Percentiles rank a stretch among this genome's conserved stretches.
Conservation (phyloP, 2,888 invertebrate genomes). For the Papilio protenor region DNA sequence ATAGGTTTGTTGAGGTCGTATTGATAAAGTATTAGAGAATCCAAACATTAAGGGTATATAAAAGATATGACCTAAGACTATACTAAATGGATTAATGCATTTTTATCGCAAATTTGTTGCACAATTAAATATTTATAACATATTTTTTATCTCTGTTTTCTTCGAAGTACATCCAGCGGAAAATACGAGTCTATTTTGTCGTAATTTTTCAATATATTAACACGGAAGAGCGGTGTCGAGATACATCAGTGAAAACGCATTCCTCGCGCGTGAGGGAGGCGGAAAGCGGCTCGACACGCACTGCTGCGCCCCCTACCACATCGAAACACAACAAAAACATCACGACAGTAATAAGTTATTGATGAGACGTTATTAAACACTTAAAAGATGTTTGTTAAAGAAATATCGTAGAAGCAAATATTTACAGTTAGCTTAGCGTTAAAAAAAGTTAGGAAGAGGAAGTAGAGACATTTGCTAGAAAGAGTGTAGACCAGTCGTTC, state of each 20-base stretch:
- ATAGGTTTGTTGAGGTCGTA: no score
- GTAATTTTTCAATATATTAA: slow-evolving; percentile 56
- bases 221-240: slow-evolving; percentile 77
- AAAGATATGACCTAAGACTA: no score
- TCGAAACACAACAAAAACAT: slow-evolving; percentile 34
- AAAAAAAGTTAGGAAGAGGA: background rate
- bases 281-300: slow-evolving; percentile 63
- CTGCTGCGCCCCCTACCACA: slow-evolving; percentile 29
- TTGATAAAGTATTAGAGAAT: no score
- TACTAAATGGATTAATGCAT: no score
- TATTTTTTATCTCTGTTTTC: slow-evolving; percentile 8
- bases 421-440: background rate
- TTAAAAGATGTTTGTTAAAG: background rate
- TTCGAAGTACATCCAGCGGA: slow-evolving; percentile 42
- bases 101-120: background rate
- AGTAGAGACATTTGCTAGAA: no score
- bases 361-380: background rate
- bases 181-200: slow-evolving; percentile 25
- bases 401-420: background rate
- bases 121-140: no score
- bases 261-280: slow-evolving; percentile 60
- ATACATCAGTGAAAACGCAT: slow-evolving; percentile 77
- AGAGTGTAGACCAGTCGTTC: no score
- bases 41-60: no score
- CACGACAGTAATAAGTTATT: slow-evolving; percentile 25